Base-by-base conservation (phyloP, 2,113 vertebrate genomes). In the Ochotona princeps region DNA sequence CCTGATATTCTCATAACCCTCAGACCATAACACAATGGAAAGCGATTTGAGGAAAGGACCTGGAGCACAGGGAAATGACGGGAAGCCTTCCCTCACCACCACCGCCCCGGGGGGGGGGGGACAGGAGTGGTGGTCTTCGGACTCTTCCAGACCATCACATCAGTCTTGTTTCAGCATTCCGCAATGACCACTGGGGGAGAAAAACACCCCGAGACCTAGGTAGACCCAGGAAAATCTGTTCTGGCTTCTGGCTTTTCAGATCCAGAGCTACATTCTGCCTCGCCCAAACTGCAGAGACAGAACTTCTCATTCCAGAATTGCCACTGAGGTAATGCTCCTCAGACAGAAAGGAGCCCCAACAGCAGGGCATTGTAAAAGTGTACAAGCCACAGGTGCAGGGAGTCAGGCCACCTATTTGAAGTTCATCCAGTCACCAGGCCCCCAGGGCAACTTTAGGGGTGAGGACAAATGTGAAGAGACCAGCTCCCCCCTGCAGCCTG, bases 141-240 rank as follows among this genome's bases (percentile, higher is more conserved):
- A 90, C 83, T 94, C 61, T 81, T 73, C 82, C 1, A 0, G 61
- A 78, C 4, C 1, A 18, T 75, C 23, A 23, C 30, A 8, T 47
- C 32, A 15, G 76, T 76, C 87, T 82, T 89, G 60, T 79, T 79
- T 86, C 92, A 92, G 76, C 70, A 73, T 91, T 90, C 91, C 83
- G 75, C 82, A 47, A 63, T 72, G 84, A 95, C 23, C 35, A 76
- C 73, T 74, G 87, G 73, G 87, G 38, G 38, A 6, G 38, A 79
- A 74, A 95, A 80, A 32, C 65, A 82, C 61, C 38, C 35, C 21
- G 30, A 91, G 51, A 92, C 10, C 26, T 80, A 85, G 47, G 80
- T 57, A 60, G 91, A 20, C 23, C 74, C 74, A 38, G 35, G 61
- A 85, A 63, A 8, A 32, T 35, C 20, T 21, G 51, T 47, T 18